Percentiles rank a stretch among this genome's conserved stretches.
Evolutionary conservation across 2,888 invertebrate species (phyloP).

Genomic region (Callyntrura sp.): DNA sequence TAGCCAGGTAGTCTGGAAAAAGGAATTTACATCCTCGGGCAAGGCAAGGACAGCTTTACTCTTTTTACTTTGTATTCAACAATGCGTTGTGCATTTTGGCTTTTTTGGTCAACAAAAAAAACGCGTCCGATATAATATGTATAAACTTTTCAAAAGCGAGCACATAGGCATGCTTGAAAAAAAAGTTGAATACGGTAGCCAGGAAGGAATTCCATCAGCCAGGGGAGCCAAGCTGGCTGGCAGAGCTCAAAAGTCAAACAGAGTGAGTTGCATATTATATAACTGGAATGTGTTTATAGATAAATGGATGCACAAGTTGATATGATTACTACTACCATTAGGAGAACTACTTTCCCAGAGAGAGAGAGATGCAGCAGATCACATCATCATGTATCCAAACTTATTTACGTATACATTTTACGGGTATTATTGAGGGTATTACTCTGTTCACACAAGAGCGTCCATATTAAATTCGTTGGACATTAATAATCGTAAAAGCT

Average conservation of each 20-base stretch:
- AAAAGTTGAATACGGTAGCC: conserved; percentile 80
- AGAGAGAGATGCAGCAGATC: too few relatives aligned
- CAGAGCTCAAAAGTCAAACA: conserved; percentile 75
- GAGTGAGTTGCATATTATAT: neutral
- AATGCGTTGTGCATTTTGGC: conserved; percentile 50
- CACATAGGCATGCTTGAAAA: conserved; percentile 25
- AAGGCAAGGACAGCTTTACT: conserved; percentile 75
- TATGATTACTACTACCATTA: too few relatives aligned
- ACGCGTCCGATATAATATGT: conserved; percentile 33
- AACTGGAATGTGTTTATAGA: neutral
- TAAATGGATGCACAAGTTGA: neutral
- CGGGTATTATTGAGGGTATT: neutral
- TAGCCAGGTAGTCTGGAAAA: conserved; percentile 75
- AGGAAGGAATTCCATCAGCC: conserved; percentile 83
- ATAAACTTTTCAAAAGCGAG: conserved; percentile 3
- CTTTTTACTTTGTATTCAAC: conserved; percentile 51
- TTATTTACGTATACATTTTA: conserved; percentile 32
- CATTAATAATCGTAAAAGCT: conserved; percentile 46
- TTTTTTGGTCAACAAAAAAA: conserved; percentile 62
- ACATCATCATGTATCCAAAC: too few relatives aligned
- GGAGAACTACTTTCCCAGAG: too few relatives aligned
- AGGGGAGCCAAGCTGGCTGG: conserved; percentile 83
- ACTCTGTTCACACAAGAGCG: neutral
- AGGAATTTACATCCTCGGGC: conserved; percentile 78
- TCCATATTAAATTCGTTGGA: conserved; percentile 50